phyloP scores from a whole-genome alignment of 2,113 vertebrate genomes.

The Zosterops lateralis region DNA sequence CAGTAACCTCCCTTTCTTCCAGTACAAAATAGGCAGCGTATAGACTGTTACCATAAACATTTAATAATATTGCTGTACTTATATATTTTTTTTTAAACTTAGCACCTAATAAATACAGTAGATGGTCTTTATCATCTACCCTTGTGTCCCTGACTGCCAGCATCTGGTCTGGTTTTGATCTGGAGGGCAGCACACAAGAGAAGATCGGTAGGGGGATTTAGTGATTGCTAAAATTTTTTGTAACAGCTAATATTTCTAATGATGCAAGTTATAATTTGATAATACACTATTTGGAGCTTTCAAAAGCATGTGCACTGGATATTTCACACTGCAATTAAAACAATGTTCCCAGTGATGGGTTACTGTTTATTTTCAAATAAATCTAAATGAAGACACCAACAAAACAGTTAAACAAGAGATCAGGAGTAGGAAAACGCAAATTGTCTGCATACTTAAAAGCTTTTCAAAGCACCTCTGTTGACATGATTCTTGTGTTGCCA shows the following conservation, averaged over 20 bases:
- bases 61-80: neutral
- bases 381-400: conserved; percentile 8
- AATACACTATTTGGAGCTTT: neutral
- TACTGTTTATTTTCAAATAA: neutral
- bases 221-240: neutral
- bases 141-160: neutral
- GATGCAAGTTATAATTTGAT: neutral
- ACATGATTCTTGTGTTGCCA: neutral
- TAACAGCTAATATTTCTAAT: neutral
- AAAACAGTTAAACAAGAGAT: neutral
- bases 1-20: neutral
- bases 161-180: neutral
- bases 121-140: neutral
- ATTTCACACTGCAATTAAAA: neutral
- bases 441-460: neutral
- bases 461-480: neutral
- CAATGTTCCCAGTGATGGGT: neutral
- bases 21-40: neutral
- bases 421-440: neutral
- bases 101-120: neutral
- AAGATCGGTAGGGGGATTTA: neutral
- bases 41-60: neutral
- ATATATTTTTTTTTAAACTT: neutral
- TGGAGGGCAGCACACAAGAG: neutral
- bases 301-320: neutral